Percentiles rank a stretch among this genome's conserved stretches.
Conservation (phyloP, 2,113 vertebrate species). For the Cynoglossus semilaevis region DNA sequence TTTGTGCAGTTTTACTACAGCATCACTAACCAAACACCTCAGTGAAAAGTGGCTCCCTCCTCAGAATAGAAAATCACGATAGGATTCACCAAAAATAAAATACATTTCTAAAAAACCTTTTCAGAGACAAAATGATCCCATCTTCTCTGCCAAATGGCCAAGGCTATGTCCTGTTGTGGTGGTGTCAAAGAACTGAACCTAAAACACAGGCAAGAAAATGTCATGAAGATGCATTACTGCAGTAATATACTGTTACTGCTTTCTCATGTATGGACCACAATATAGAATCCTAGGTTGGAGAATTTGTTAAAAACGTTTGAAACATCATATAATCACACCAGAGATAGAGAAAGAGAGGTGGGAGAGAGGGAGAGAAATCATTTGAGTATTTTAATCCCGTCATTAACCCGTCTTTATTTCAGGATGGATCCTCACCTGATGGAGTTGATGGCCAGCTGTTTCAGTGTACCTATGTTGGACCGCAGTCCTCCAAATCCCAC, state of each 20-base stretch:
- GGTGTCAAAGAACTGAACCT: conserved; percentile 84
- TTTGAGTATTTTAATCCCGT: too few relatives aligned
- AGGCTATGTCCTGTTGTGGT: conserved; percentile 65
- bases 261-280: too few relatives aligned
- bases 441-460: conserved; percentile 85
- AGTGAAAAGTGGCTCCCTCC: too few relatives aligned
- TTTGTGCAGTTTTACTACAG: too few relatives aligned
- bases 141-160: conserved; percentile 76
- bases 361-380: too few relatives aligned
- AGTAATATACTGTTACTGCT: neutral
- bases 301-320: too few relatives aligned
- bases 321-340: too few relatives aligned
- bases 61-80: too few relatives aligned
- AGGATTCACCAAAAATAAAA: neutral
- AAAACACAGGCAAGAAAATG: conserved; percentile 25
- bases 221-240: neutral
- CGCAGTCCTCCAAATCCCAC: conserved; percentile 84
- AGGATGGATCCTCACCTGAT: conserved; percentile 75
- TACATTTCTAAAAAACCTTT: conserved; percentile 25
- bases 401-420: too few relatives aligned
- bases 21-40: too few relatives aligned
- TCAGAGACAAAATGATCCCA: conserved; percentile 85
- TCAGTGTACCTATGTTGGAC: conserved; percentile 82
- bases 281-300: too few relatives aligned
- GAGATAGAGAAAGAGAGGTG: too few relatives aligned